Base-by-base conservation (phyloP, 2,113 vertebrate genomes). In the Naja naja region DNA sequence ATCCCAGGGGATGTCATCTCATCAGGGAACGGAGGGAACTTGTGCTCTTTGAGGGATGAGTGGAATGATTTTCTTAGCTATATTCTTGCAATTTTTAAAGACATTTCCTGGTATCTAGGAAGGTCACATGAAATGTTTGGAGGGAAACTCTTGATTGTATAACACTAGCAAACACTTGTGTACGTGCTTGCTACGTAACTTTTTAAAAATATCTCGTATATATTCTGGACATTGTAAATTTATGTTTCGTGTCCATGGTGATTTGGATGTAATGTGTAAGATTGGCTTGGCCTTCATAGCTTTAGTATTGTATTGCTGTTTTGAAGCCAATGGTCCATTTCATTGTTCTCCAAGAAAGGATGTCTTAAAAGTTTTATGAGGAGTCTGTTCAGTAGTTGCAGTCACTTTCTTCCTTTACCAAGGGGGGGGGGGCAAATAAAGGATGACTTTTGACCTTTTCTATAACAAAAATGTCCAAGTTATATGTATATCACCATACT, bases 261-360 rank as follows among this genome's bases (percentile, higher is more conserved):
- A 90, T 96, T 91, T 95, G 94, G 94, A 43, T 94, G 96, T 97
- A 94, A 93, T 25, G 93, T 95, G 95, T 94, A 91, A 96, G 94
- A 94, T 96, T 94, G 94, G 89, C 92, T 64, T 96, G 96, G 95
- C 94, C 91, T 92, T 95, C 94, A 92, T 96, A 94, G 93, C 95
- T 96, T 95, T 95, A 95, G 94, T 95, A 97, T 94, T 93, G 92
- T 95, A 96, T 97, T 98, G 94, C 97, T 97, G 95, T 97, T 96
- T 95, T 88, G 93, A 96, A 96, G 96, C 94, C 89, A 95, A 95
- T 96, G 94, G 89, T 85, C 95, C 1, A 94, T 94, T 97, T 94
- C 94, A 89, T 92, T 96, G 93, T 96, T 93, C 96, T 96, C 93
- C 91, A 91, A 91, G 94, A 93, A 96, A 89, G 39, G 91, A 96